Percentiles rank a stretch among this genome's conserved stretches.
Evolutionary conservation across 2,113 vertebrate genomes (phyloP).

Genomic region (Engraulis encrasicolus): DNA sequence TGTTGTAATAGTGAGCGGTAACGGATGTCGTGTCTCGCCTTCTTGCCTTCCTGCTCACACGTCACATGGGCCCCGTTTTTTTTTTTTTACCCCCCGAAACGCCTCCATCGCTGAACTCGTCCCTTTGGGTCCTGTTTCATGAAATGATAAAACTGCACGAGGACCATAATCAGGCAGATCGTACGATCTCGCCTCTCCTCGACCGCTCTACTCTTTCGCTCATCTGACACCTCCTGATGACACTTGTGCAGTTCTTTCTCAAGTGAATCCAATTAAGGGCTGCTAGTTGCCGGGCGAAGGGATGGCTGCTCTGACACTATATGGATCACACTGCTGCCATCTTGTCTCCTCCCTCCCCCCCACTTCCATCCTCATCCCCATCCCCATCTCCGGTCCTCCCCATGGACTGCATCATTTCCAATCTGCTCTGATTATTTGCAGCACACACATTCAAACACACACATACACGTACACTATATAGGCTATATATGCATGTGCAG

Average conservation of each 20-base stretch:
- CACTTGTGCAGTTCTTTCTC: not conserved
- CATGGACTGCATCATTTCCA: slow-evolving; percentile 40
- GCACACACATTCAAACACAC: not conserved
- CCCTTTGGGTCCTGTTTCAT: not conserved
- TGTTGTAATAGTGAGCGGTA: not conserved
- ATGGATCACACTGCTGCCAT: slow-evolving; percentile 13
- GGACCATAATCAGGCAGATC: not conserved
- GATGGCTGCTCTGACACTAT: not conserved
- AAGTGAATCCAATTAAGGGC: not conserved
- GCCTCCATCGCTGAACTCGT: not conserved
- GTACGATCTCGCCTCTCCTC: not conserved
- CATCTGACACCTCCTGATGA: not conserved
- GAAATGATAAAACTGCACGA: not conserved
- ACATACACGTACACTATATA: not conserved
- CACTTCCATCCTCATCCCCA: not conserved
- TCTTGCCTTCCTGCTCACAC: not conserved
- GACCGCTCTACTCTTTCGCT: not conserved
- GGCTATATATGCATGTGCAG: no score
- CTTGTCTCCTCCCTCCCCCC: not conserved
- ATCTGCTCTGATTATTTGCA: slow-evolving; percentile 20
- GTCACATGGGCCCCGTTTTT: not conserved
- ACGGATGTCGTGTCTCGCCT: not conserved
- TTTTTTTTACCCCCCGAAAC: no score
- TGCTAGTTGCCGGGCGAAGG: not conserved
- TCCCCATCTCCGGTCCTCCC: not conserved